Conservation (phyloP, 35 echinoderm and acorn worm species). For the Anneissia japonica region DNA sequence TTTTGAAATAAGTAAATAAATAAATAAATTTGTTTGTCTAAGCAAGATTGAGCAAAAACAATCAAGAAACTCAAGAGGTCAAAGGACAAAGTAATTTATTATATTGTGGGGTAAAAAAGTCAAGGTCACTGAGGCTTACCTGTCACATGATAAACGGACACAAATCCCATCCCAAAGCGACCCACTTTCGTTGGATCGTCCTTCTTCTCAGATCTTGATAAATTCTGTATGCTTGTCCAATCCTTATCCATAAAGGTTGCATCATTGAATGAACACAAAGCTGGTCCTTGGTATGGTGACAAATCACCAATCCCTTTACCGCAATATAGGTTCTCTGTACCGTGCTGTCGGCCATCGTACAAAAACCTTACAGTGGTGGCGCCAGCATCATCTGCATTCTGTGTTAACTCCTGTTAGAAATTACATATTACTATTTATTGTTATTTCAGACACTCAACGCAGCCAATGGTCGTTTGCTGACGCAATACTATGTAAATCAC, state of each 20-base stretch:
- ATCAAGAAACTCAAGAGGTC: too few relatives aligned
- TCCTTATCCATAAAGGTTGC: slow-evolving; percentile 49
- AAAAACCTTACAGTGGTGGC: slow-evolving; percentile 63
- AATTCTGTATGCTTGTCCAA: slow-evolving; percentile 69
- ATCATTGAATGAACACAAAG: slow-evolving; percentile 73
- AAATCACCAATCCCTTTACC: background rate
- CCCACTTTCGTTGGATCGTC: slow-evolving; percentile 83
- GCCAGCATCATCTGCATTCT: slow-evolving; percentile 91
- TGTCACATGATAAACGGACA: slow-evolving; percentile 89
- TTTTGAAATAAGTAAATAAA: too few relatives aligned
- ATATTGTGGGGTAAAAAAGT: too few relatives aligned
- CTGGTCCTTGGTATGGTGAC: slow-evolving; percentile 43
- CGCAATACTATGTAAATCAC: too few relatives aligned
- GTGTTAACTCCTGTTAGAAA: slow-evolving; percentile 15
- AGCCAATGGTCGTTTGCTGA: too few relatives aligned
- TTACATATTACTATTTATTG: too few relatives aligned
- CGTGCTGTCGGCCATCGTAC: slow-evolving; percentile 51
- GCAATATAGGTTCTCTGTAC: slow-evolving; percentile 16
- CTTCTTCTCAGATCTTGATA: slow-evolving; percentile 53
- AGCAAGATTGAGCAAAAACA: too few relatives aligned
- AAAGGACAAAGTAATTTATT: too few relatives aligned
- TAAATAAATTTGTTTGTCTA: too few relatives aligned
- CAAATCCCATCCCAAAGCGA: slow-evolving; percentile 88
- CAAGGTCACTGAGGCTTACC: too few relatives aligned
- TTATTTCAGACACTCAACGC: too few relatives aligned